Evolutionary conservation across 2,888 invertebrate genomes (phyloP).

Genomic region (Pantelozetes paolii): DNA sequence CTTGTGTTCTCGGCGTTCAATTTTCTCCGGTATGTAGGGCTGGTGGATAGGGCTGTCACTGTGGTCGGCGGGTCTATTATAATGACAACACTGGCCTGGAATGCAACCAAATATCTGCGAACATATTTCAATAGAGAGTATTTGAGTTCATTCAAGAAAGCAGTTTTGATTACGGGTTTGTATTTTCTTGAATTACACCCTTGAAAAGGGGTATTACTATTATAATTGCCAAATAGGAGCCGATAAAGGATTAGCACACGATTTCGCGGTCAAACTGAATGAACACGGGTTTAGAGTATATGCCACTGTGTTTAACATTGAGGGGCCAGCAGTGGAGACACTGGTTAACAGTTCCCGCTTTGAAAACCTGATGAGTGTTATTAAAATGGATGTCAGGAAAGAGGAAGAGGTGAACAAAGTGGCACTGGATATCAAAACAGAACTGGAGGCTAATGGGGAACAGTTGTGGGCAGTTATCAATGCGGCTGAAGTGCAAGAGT

Average conservation of each 20-base stretch:
- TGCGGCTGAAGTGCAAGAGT: conserved; percentile 56
- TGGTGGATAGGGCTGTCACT: not conserved
- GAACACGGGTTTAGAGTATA: conserved; percentile 38
- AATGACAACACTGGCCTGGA: conserved; percentile 5
- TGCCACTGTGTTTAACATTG: conserved; percentile 1
- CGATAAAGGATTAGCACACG: conserved; percentile 35
- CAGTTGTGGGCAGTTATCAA: conserved; percentile 57
- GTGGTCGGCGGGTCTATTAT: not conserved
- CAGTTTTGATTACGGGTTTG: not conserved
- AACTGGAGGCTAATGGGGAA: conserved; percentile 45
- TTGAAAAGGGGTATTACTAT: too few species aligned
- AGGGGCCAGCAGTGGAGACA: not conserved
- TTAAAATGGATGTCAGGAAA: conserved; percentile 52
- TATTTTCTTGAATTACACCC: too few species aligned
- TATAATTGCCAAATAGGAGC: too few species aligned
- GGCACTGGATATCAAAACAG: conserved; percentile 47
- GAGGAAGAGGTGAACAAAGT: conserved; percentile 50
- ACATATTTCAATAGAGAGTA: not conserved
- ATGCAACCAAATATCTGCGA: not conserved
- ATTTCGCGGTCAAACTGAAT: conserved; percentile 15
- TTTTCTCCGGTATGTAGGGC: not conserved
- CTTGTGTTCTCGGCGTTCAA: not conserved
- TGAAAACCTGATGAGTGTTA: conserved; percentile 48
- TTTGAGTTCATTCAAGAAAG: not conserved
- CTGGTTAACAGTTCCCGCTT: not conserved